Evolutionary conservation across 2,888 invertebrate species (phyloP).

Genomic region (Sisyra nigra): DNA sequence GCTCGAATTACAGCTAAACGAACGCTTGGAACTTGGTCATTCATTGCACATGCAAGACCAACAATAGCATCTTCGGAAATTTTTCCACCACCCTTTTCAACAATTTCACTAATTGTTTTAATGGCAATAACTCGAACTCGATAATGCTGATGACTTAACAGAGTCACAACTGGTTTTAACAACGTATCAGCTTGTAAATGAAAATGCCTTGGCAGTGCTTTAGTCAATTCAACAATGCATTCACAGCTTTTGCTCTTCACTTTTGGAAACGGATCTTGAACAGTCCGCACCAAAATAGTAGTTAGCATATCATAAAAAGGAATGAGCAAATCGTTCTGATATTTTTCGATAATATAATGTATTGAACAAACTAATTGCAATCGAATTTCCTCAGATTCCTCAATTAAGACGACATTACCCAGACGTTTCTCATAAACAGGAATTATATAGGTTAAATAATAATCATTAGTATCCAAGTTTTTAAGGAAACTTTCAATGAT

Average conservation of each 20-base stretch:
- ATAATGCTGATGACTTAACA: constrained; percentile 69
- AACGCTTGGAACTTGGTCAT: constrained; percentile 69
- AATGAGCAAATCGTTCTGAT: constrained; percentile 39
- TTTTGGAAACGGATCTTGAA: constrained; percentile 62
- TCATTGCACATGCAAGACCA: constrained; percentile 72
- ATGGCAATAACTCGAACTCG: constrained; percentile 60
- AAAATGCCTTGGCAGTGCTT: constrained; percentile 48
- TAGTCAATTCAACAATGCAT: constrained; percentile 49
- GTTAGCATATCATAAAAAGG: constrained; percentile 63
- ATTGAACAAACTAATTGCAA: constrained; percentile 48
- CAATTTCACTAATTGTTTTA: constrained; percentile 38
- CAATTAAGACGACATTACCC: constrained; percentile 55
- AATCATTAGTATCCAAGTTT: constrained; percentile 45
- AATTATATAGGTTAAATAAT: constrained; percentile 56
- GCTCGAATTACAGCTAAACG: constrained; percentile 60
- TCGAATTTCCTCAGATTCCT: constrained; percentile 69
- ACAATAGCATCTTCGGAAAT: constrained; percentile 44
- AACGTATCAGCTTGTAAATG: constrained; percentile 58
- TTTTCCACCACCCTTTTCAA: constrained; percentile 6
- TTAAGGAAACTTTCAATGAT: constrained; percentile 39
- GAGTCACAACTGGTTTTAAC: constrained; percentile 53
- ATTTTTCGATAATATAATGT: constrained; percentile 45
- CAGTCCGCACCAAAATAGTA: constrained; percentile 51
- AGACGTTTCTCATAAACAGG: constrained; percentile 62
- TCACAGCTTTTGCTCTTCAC: constrained; percentile 65